phyloP scores from a whole-genome alignment of 2,797 vertebrate genomes.

The Erethizon dorsatum region DNA sequence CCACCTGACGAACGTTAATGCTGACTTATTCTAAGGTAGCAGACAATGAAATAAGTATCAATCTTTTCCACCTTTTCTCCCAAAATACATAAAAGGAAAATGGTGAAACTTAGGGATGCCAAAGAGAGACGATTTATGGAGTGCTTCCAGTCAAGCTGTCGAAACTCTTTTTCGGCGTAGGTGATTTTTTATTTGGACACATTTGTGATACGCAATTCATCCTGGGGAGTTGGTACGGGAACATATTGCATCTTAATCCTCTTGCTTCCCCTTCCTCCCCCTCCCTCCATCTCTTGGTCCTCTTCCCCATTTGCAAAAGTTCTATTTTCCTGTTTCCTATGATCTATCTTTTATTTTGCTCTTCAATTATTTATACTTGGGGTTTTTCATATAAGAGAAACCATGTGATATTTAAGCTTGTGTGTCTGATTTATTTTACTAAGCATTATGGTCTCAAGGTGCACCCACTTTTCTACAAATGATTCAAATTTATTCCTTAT shows the following conservation, averaged over 20 bases:
- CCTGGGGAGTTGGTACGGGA: neutral
- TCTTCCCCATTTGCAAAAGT: neutral
- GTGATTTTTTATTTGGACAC: neutral
- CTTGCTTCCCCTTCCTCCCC: neutral
- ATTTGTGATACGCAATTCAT: neutral
- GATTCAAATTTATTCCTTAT: neutral
- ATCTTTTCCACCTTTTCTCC: neutral
- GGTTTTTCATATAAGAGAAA: neutral
- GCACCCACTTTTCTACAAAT: neutral
- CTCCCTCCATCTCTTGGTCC: neutral
- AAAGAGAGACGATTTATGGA: neutral
- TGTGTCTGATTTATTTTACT: neutral
- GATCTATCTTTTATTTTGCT: neutral
- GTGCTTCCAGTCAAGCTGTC: neutral
- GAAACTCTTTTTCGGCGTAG: neutral
- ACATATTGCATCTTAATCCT: neutral
- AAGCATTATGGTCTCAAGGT: neutral
- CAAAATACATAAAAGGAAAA: neutral
- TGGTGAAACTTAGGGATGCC: rapidly evolving
- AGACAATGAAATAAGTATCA: neutral
- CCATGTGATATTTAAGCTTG: neutral
- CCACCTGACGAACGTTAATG: neutral
- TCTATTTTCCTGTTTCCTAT: neutral
- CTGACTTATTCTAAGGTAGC: neutral
- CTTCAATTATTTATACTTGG: neutral